These are phyloP conservation scores for Drosophila bifasciata DNA, from an alignment of 1,140 invertebrate genomes.

Conservation along the genomic window DNA sequence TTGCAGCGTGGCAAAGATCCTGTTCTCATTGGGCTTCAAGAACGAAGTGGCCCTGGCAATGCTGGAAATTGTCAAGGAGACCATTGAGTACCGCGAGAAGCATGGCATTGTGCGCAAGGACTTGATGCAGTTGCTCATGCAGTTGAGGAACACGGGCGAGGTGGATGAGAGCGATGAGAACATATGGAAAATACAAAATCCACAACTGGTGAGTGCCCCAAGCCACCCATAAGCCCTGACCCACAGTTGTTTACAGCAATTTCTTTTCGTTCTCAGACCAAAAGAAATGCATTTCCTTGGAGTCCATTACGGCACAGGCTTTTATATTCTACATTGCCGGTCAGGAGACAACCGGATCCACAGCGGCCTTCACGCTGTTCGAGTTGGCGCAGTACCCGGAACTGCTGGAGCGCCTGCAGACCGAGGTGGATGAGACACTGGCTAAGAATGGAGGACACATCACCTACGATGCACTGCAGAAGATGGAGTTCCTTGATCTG, in stretches of 20 bases:
- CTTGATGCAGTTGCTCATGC: conserved; percentile 86
- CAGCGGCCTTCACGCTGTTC: conserved; percentile 86
- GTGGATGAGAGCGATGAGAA: conserved; percentile 75
- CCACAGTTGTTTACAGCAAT: accelerated
- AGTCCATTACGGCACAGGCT: conserved; percentile 86
- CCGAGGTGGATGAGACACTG: conserved; percentile 85
- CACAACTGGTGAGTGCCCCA: conserved; percentile 32
- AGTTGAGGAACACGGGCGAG: conserved; percentile 84
- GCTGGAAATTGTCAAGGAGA: conserved; percentile 85
- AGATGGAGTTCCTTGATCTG: conserved; percentile 86
- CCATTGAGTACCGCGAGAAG: conserved; percentile 85
- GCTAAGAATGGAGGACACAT: conserved; percentile 83
- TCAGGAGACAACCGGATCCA: conserved; percentile 89
- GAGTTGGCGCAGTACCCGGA: conserved; percentile 86
- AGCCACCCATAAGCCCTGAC: too few relatives aligned
- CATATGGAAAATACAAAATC: conserved; percentile 55
- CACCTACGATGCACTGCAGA: conserved; percentile 85
- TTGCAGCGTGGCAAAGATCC: conserved; percentile 45
- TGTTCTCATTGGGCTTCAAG: conserved; percentile 55
- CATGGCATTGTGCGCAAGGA: conserved; percentile 85
- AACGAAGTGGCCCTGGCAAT: conserved; percentile 44
- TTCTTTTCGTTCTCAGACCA: conserved; percentile 35
- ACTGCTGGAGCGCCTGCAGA: conserved; percentile 85
- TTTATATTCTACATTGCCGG: conserved; percentile 89
- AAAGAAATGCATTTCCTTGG: conserved; percentile 79